Evolutionary conservation across 2,797 vertebrate species (phyloP).

Genomic region (Pseudopleuronectes americanus): DNA sequence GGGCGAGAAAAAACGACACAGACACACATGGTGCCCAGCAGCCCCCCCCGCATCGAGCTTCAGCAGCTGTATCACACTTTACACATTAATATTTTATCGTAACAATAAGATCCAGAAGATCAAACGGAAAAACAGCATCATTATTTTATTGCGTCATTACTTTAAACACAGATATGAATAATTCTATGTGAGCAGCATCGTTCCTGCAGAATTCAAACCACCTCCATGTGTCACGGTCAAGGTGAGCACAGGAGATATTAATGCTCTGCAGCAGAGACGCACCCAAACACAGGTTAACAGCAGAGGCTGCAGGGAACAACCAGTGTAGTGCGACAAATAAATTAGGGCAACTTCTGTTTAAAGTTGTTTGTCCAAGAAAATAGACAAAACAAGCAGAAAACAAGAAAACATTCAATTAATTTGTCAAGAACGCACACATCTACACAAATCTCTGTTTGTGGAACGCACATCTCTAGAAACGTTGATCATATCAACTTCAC

Average conservation of each 20-base stretch:
- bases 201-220: constrained; percentile 10
- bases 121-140: constrained; percentile 22
- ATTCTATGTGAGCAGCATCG: neutral
- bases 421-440: too few relatives aligned
- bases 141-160: constrained; percentile 1
- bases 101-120: constrained; percentile 24
- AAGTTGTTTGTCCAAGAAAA: neutral
- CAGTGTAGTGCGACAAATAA: neutral
- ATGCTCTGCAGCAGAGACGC: neutral
- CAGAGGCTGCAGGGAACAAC: neutral
- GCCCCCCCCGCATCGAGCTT: neutral
- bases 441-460: too few relatives aligned
- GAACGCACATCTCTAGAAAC: too few relatives aligned
- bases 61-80: constrained; percentile 1
- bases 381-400: too few relatives aligned
- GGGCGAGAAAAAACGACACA: constrained; percentile 33
- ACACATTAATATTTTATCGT: neutral
- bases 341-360: neutral
- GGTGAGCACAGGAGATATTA: neutral
- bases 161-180: constrained; percentile 17
- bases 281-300: neutral
- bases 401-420: too few relatives aligned
- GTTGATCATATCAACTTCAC: too few relatives aligned
- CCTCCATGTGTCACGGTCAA: neutral
- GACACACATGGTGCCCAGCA: neutral